Evolutionary conservation across 1,140 invertebrate genomes (phyloP).

Genomic region (Phortica variegata): DNA sequence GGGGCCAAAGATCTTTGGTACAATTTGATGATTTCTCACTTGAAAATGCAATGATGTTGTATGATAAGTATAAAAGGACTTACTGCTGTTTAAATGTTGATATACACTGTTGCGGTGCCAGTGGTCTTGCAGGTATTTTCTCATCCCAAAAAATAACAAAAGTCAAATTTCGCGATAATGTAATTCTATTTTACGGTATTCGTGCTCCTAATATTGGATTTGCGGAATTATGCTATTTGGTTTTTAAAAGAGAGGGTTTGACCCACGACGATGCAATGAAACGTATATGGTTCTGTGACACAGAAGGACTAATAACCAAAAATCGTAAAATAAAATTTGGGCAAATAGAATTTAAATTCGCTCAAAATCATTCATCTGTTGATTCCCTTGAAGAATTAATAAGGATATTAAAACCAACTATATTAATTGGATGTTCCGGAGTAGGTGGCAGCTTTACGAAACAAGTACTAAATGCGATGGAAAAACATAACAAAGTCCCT

Average conservation of each 20-base stretch:
- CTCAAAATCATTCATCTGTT: conserved; percentile 70
- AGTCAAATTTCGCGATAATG: conserved; percentile 75
- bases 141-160: conserved; percentile 76
- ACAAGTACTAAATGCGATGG: conserved; percentile 83
- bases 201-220: conserved; percentile 89
- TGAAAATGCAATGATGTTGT: conserved; percentile 83
- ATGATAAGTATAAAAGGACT: conserved; percentile 78
- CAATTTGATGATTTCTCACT: conserved; percentile 97
- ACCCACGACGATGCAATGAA: conserved; percentile 68
- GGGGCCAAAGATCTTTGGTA: conserved; percentile 78
- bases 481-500: conserved; percentile 62
- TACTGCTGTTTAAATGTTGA: conserved; percentile 97
- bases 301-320: conserved; percentile 71
- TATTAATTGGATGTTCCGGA: conserved; percentile 85
- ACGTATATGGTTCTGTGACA: conserved; percentile 77
- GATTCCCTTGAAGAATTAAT: conserved; percentile 76
- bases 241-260: conserved; percentile 81
- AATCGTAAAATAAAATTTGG: conserved; percentile 73
- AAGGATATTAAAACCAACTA: conserved; percentile 74
- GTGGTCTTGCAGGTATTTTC: no score
- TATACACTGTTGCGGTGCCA: conserved; percentile 86
- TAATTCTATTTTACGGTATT: conserved; percentile 88
- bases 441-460: conserved; percentile 82
- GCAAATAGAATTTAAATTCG: conserved; percentile 77
- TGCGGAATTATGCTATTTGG: conserved; percentile 81